Evolutionary conservation across 1,140 invertebrate species (phyloP), one percentile per base, ranked within the genome.

Genomic region (Drosophila baimaii): DNA sequence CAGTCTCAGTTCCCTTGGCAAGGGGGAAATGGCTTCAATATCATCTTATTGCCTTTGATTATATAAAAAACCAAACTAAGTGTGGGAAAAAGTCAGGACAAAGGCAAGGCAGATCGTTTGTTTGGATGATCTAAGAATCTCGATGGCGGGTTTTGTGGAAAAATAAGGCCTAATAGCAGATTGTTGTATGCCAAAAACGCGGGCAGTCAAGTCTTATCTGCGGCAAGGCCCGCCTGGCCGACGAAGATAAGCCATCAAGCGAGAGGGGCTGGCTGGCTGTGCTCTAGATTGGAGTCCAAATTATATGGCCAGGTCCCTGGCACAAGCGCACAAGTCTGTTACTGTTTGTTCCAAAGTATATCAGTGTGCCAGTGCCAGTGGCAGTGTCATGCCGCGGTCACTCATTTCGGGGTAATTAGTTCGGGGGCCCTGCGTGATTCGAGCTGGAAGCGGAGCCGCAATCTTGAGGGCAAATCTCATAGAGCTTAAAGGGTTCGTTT

Each of bases 391-490:
- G 69, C 13, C 52, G 37, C 35, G 37, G 43, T 25, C 73, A 76
- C 62, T 55, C 61, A 33, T 64, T 73, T 52, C 27, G 46, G 37
- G 39, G 57, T 74, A 64, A 75, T 74, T 76, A 76, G 72, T 47
- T 9, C 35, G 39, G 33, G 15, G 31, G 43, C 35, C 27, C 52
- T 75, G 72, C 72, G 72, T 75, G 72, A 75, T 73, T 75, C 54
- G 10, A 17, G 12, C 17, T 25, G 27, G 21, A 31, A 46, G 39
- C 27, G 13, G 17, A n/a, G 29, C 49, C 15, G 8, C 37, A 33
- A 72, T 72, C 69, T 70, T 21, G n/a, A 17, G 41, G 52, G 17
- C n/a, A 49, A 23, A 72, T 72, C 68, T 71, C 41, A n/a, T 15
- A 17, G 25, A 47, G 41, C 17, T 33, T 21, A 58, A 46, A 71